Evolutionary conservation across 2,888 invertebrate genomes (phyloP).

Genomic region (Nymphalis urticae): DNA sequence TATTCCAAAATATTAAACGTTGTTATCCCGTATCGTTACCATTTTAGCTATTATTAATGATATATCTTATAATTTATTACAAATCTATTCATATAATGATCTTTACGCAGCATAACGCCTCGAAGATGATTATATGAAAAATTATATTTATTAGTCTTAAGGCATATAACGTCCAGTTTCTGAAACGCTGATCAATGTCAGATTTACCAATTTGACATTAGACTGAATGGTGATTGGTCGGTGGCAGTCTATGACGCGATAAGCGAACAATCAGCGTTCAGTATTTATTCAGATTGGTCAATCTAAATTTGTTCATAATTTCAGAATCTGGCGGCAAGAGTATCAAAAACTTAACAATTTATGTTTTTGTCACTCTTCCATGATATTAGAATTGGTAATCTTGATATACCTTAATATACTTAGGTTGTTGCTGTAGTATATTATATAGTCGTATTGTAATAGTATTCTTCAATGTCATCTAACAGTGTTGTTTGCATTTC

Average conservation of each 20-base stretch:
- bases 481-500: constrained; percentile 17
- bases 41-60: constrained; percentile 14
- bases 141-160: not conserved
- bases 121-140: too few species aligned
- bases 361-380: not conserved
- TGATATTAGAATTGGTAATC: not conserved
- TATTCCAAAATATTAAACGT: constrained; percentile 12
- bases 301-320: too few species aligned
- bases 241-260: too few species aligned
- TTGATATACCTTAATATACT: constrained; percentile 15
- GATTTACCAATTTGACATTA: too few species aligned
- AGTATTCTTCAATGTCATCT: constrained; percentile 13
- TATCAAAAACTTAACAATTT: constrained; percentile 2
- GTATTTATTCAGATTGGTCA: too few species aligned
- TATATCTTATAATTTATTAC: constrained; percentile 1
- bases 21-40: not conserved
- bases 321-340: not conserved
- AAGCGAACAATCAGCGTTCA: too few species aligned
- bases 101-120: too few species aligned
- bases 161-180: not conserved
- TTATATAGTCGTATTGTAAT: not conserved
- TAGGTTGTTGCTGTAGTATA: not conserved
- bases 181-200: too few species aligned
- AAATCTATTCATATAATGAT: not conserved
- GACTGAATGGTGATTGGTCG: too few species aligned